Conservation (phyloP, 2,797 vertebrate genomes). For the Typhlichthys subterraneus region DNA sequence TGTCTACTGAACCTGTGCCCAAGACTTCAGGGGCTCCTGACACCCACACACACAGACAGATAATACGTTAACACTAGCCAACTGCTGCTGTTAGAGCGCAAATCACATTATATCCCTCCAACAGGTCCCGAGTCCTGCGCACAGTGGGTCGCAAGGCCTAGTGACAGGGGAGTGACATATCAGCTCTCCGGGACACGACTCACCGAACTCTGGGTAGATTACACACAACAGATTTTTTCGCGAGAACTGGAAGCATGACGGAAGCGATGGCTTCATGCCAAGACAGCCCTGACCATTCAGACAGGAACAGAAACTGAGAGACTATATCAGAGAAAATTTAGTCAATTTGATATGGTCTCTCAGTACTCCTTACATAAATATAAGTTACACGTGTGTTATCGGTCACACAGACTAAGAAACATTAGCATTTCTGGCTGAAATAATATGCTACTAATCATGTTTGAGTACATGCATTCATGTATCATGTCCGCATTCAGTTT, state of each 20-base stretch:
- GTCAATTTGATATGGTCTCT: too few species aligned
- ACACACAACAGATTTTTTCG: conserved; percentile 56
- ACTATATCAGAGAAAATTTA: background rate
- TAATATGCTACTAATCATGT: too few species aligned
- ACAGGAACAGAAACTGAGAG: conserved; percentile 15
- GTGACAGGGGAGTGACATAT: conserved; percentile 67
- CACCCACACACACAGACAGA: conserved; percentile 30
- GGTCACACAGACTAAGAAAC: too few species aligned
- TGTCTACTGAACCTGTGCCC: conserved; percentile 52
- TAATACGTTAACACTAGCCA: conserved; percentile 12
- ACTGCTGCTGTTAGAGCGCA: conserved; percentile 43
- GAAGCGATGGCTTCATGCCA: conserved; percentile 56
- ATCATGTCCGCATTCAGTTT: too few species aligned
- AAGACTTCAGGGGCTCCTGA: conserved; percentile 53
- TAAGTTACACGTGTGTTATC: too few species aligned
- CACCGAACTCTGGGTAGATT: conserved; percentile 45
- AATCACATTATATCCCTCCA: conserved; percentile 40
- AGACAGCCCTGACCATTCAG: conserved; percentile 45
- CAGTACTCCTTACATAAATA: too few species aligned
- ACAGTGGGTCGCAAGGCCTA: conserved; percentile 54
- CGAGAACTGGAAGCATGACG: conserved; percentile 76
- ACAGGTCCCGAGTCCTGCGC: conserved; percentile 32
- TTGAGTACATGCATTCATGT: too few species aligned
- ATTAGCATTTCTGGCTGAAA: too few species aligned
- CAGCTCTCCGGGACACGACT: conserved; percentile 52